A percentile compares a stretch with the other conserved stretches of the same genome.
These are phyloP conservation scores for Pachyrhynchus sulphureomaculatus DNA, from an alignment of 1,140 invertebrate genomes.

Conservation along the genomic window DNA sequence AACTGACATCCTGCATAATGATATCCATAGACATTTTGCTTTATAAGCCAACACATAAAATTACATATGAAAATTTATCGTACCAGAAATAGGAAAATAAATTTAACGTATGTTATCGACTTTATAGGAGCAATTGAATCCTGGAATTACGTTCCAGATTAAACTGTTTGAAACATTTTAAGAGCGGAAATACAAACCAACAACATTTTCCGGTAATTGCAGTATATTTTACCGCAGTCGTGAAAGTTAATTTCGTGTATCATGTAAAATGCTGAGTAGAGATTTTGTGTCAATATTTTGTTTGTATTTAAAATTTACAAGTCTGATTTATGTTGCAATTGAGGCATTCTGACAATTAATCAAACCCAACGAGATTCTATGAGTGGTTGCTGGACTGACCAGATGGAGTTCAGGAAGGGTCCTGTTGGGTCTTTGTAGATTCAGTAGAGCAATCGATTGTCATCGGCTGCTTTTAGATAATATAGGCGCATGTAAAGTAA, in stretches of 20 bases:
- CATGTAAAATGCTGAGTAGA: background rate
- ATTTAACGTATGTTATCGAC: background rate
- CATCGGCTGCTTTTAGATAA: too few species aligned
- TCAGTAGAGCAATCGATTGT: too few species aligned
- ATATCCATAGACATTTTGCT: too few species aligned
- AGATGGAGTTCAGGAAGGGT: too few species aligned
- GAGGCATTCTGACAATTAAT: background rate
- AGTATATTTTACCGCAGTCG: background rate
- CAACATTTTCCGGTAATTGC: background rate
- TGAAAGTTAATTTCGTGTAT: background rate
- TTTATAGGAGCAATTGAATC: background rate
- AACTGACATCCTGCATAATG: too few species aligned
- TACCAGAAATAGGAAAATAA: background rate
- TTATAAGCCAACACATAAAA: too few species aligned
- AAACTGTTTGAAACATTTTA: conserved; percentile 4
- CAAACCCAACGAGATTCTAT: too few species aligned
- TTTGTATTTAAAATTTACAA: too few species aligned
- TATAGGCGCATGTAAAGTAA: too few species aligned
- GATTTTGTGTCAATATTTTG: too few species aligned
- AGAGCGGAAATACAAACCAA: background rate
- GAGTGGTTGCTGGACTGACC: too few species aligned
- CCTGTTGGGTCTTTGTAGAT: too few species aligned
- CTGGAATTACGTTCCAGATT: background rate
- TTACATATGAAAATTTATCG: background rate
- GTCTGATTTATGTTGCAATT: background rate